Base-by-base conservation (phyloP, 23 tunicate species). In the Trididemnum clinides region DNA sequence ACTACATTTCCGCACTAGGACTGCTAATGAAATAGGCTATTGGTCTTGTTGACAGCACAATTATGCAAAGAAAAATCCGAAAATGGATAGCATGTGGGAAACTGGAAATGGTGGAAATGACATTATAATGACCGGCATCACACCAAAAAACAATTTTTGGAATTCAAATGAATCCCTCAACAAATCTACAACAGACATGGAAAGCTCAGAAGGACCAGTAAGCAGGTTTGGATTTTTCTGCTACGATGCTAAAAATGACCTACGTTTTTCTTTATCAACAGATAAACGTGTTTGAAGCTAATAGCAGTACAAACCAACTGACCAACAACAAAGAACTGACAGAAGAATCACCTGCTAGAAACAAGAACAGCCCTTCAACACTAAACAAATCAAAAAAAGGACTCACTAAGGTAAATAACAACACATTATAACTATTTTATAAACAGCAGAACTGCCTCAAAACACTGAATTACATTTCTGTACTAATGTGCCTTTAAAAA, bases 31-130 rank as follows among this genome's bases (percentile, higher is more conserved):
- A n/a, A n/a, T n/a, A n/a, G n/a, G n/a, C n/a, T n/a, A n/a, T n/a
- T n/a, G n/a, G n/a, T n/a, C n/a, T n/a, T n/a, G n/a, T n/a, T n/a
- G n/a, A n/a, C n/a, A n/a, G n/a, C n/a, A n/a, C n/a, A n/a, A n/a
- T n/a, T n/a, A n/a, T n/a, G n/a, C n/a, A n/a, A n/a, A n/a, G n/a
- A n/a, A n/a, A n/a, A n/a, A n/a, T n/a, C n/a, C 66, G 3, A 15
- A 28, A n/a, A 59, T 59, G 25, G 66, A 25, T 4, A n/a, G 23
- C 20, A 59, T 59, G 66, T 59, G 66, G 66, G 66, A n/a, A 10
- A n/a, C 66, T 10, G 66, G 66, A 59, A 59, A 59, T 59, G 66
- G 66, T 19, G 66, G 25, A 4, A n/a, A 59, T 59, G 66, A 59
- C 22, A 28, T 59, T 25, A 28, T 59, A n/a, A 59, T 59, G 66